phyloP scores from a whole-genome alignment of 2,888 invertebrate species.

The Drosophila infuscata region DNA sequence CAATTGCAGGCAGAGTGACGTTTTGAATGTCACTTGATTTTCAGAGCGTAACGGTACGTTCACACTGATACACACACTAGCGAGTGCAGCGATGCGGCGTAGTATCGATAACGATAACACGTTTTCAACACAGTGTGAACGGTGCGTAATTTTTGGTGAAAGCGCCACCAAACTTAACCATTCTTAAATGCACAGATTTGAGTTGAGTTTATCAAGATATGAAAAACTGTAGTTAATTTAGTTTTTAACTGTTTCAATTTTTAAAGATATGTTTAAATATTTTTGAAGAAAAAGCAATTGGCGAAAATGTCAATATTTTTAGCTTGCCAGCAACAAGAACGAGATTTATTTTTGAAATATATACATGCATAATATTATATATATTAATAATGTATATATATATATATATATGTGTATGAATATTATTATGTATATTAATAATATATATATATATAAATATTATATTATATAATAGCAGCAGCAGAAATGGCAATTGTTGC shows the following conservation, averaged over 20 bases:
- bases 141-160: constrained; percentile 46
- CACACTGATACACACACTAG: not conserved
- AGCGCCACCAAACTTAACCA: constrained; percentile 37
- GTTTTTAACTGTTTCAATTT: not conserved
- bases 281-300: not conserved
- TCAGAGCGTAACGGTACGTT: constrained; percentile 49
- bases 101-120: constrained; percentile 57
- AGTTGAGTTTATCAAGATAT: not conserved
- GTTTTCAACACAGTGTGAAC: constrained; percentile 13
- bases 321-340: not conserved
- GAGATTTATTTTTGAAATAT: not conserved
- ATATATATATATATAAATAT: not conserved
- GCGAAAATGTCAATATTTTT: not conserved
- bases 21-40: constrained; percentile 74
- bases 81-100: constrained; percentile 32
- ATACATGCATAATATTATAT: not conserved
- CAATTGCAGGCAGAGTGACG: constrained; percentile 38
- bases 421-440: not conserved
- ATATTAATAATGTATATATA: not conserved
- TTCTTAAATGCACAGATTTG: not conserved
- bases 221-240: not conserved
- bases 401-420: not conserved
- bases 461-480: not conserved
- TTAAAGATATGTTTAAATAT: not conserved
- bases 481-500: not conserved